These are phyloP conservation scores for Tetraodon nigroviridis DNA, from an alignment of 2,113 vertebrate genomes.

Conservation along the genomic window DNA sequence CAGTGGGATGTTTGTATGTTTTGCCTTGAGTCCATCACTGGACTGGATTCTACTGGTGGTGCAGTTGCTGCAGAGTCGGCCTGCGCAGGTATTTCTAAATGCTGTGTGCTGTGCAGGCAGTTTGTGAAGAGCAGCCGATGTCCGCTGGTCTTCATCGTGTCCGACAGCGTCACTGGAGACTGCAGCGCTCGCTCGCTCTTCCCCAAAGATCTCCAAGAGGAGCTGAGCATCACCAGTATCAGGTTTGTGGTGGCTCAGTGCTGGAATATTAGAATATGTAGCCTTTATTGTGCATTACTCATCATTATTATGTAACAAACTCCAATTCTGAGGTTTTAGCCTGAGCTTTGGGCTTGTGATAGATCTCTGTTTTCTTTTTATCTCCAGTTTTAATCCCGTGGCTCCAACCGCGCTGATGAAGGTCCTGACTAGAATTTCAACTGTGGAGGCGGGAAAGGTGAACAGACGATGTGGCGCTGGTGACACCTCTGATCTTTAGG, in stretches of 20 bases:
- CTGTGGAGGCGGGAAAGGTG: constrained; percentile 81
- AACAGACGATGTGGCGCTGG: constrained; percentile 20
- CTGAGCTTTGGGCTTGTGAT: neutral
- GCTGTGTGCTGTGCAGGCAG: constrained; percentile 65
- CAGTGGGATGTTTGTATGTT: no score
- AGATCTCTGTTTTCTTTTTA: neutral
- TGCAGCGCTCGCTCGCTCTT: constrained; percentile 82
- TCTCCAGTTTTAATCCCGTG: constrained; percentile 91
- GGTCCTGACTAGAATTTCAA: constrained; percentile 81
- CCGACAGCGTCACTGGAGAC: constrained; percentile 84
- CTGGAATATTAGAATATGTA: no score
- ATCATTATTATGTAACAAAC: no score
- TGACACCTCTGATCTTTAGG: no score
- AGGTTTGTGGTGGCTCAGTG: constrained; percentile 65
- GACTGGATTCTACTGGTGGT: no score
- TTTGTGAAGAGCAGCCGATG: constrained; percentile 79
- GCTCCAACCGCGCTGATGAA: constrained; percentile 92
- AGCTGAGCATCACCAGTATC: constrained; percentile 79
- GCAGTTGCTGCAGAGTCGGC: no score
- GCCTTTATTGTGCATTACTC: no score
- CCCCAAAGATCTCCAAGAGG: constrained; percentile 82
- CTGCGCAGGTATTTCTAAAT: neutral
- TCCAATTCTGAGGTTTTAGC: no score
- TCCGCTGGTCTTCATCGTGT: constrained; percentile 87
- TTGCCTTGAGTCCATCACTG: no score